These are phyloP conservation scores for Hemibagrus guttatus DNA, from an alignment of 2,797 vertebrate genomes.

Conservation along the genomic window DNA sequence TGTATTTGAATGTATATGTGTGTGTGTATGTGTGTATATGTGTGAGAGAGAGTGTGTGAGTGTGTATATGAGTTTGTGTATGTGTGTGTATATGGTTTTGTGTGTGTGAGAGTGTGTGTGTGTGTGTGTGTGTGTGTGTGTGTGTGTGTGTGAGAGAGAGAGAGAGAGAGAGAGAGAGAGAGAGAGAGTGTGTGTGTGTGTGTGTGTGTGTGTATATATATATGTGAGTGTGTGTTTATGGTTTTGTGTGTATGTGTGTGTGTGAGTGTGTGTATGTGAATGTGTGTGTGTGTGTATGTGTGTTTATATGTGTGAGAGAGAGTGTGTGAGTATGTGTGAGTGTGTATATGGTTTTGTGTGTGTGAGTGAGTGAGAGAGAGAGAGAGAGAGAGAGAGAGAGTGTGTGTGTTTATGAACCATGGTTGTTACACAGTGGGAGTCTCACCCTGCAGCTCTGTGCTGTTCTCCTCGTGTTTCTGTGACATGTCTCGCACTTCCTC, in stretches of 20 bases:
- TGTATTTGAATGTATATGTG: not conserved
- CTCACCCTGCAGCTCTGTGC: slow-evolving; percentile 85
- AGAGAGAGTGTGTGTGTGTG: not conserved
- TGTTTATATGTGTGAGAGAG: not conserved
- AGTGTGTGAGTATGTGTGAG: not conserved
- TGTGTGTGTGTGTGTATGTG: not conserved
- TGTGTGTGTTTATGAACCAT: not conserved
- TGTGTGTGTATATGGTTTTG: not conserved
- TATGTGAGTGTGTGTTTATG: not conserved
- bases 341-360: not conserved
- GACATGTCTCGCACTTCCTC: slow-evolving; percentile 81
- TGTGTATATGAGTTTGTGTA: not conserved
- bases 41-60: not conserved
- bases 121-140: not conserved
- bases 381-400: not conserved
- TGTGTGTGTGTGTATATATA: too few relatives aligned
- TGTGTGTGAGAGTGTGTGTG: not conserved
- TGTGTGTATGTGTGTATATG: not conserved
- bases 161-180: not conserved
- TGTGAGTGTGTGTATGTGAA: not conserved
- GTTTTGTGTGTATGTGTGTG: not conserved
- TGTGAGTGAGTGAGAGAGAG: not conserved
- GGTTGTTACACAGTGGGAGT: not conserved
- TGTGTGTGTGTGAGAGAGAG: not conserved
- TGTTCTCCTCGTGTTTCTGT: slow-evolving; percentile 83